Conservation (phyloP, 1,140 invertebrate genomes). For the Protaetia brevitarsis region DNA sequence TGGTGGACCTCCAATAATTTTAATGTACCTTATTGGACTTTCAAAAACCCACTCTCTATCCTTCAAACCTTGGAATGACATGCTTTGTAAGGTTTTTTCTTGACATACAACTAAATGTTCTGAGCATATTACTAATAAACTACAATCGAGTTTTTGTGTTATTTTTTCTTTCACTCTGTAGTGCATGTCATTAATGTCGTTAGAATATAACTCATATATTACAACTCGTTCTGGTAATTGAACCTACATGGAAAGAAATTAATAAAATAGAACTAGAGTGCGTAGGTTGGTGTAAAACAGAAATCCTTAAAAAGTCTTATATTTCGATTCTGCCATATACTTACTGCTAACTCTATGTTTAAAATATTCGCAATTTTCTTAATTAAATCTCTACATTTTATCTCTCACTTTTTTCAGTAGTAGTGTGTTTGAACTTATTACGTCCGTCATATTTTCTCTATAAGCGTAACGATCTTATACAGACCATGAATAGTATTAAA, state of each 20-base stretch:
- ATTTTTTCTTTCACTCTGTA: conserved; percentile 94
- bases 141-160: conserved; percentile 87
- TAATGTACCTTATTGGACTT: conserved; percentile 86
- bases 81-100: conserved; percentile 80
- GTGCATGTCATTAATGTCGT: conserved; percentile 80
- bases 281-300: too few relatives aligned
- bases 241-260: conserved; percentile 60
- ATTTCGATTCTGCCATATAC: too few relatives aligned
- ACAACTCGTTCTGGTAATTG: conserved; percentile 92
- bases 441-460: conserved; percentile 98
- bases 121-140: conserved; percentile 75
- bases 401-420: conserved; percentile 92
- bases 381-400: conserved; percentile 96
- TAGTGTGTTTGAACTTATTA: conserved; percentile 94
- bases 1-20: conserved; percentile 78
- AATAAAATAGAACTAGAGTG: not conserved
- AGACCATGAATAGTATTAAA: conserved; percentile 94
- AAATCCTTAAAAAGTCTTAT: not conserved
- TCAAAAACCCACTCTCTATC: conserved; percentile 90
- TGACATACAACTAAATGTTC: conserved; percentile 80
- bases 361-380: conserved; percentile 97
- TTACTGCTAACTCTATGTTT: conserved; percentile 88
- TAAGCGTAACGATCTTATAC: conserved; percentile 92
- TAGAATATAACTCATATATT: conserved; percentile 83
- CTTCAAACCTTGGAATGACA: conserved; percentile 75